Evolutionary conservation across 1,140 invertebrate genomes (phyloP).

Genomic region (Drosophila miranda): DNA sequence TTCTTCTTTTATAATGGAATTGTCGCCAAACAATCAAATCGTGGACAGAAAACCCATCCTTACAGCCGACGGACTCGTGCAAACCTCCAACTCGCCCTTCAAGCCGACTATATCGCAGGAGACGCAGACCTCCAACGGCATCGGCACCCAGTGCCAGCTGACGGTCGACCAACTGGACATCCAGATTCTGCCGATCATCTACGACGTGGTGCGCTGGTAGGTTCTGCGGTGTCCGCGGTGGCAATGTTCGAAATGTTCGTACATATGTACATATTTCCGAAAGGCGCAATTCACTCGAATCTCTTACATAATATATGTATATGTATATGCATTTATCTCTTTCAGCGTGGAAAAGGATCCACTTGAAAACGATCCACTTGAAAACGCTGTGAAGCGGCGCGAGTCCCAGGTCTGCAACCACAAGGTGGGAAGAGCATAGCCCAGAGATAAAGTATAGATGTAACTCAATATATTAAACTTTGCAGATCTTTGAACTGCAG

Average conservation of each 20-base stretch:
- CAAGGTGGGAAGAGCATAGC: conserved; percentile 79
- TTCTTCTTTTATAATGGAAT: conserved; percentile 65
- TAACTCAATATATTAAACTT: too few species aligned
- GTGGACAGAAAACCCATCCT: conserved; percentile 77
- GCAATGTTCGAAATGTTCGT: conserved; percentile 8
- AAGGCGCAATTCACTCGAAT: conserved; percentile 12
- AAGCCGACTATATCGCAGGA: conserved; percentile 65
- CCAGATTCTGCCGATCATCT: conserved; percentile 91
- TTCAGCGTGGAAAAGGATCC: conserved; percentile 95
- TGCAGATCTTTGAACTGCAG: conserved; percentile 91
- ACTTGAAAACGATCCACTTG: too few species aligned
- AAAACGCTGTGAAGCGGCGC: conserved; percentile 90
- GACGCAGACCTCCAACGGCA: conserved; percentile 67
- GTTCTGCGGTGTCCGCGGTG: too few species aligned
- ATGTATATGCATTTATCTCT: conserved; percentile 51
- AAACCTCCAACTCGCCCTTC: conserved; percentile 70
- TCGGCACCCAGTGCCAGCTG: conserved; percentile 59
- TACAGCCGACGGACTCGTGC: conserved; percentile 72
- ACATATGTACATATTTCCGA: background rate
- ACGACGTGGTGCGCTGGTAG: conserved; percentile 92
- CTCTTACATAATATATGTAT: conserved; percentile 64
- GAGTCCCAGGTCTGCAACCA: conserved; percentile 89
- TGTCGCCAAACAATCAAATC: conserved; percentile 66
- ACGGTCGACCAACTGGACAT: conserved; percentile 89
- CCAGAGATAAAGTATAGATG: background rate